These are phyloP conservation scores for Microtus pennsylvanicus DNA, from an alignment of 2,113 vertebrate species.

Conservation along the genomic window DNA sequence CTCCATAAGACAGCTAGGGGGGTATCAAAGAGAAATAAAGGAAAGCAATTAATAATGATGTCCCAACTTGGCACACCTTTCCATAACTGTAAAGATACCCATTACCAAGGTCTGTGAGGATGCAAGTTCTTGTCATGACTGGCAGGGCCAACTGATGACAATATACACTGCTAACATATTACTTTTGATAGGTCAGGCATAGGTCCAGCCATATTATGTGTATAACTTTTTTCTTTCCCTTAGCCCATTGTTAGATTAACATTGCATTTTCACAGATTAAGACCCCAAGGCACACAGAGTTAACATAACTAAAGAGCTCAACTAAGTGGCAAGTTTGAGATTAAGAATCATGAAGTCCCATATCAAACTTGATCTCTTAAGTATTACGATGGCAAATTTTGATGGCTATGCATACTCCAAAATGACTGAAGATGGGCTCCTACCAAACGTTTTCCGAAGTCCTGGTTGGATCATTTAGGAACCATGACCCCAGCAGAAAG, in stretches of 20 bases:
- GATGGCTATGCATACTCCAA: not conserved
- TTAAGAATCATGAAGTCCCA: not conserved
- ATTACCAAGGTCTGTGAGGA: not conserved
- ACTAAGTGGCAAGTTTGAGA: not conserved
- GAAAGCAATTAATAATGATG: not conserved
- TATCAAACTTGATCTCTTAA: not conserved
- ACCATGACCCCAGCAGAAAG: not conserved
- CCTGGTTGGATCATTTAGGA: not conserved
- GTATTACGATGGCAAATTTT: not conserved
- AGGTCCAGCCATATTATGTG: not conserved
- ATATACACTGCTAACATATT: slow-evolving; percentile 6
- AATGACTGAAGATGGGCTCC: not conserved
- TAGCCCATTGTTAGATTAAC: not conserved
- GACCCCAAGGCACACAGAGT: not conserved
- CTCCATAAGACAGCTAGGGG: not conserved
- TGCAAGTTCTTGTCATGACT: slow-evolving; percentile 4
- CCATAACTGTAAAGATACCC: not conserved
- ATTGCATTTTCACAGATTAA: not conserved
- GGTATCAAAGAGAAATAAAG: slow-evolving; percentile 33
- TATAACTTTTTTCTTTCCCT: not conserved
- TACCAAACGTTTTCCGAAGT: not conserved
- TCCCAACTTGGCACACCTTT: not conserved
- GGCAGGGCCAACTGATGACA: not conserved
- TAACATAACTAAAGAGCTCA: not conserved
- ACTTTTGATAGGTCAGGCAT: not conserved